Conservation (phyloP, 2,113 vertebrate species). For the Syrmaticus mikado region DNA sequence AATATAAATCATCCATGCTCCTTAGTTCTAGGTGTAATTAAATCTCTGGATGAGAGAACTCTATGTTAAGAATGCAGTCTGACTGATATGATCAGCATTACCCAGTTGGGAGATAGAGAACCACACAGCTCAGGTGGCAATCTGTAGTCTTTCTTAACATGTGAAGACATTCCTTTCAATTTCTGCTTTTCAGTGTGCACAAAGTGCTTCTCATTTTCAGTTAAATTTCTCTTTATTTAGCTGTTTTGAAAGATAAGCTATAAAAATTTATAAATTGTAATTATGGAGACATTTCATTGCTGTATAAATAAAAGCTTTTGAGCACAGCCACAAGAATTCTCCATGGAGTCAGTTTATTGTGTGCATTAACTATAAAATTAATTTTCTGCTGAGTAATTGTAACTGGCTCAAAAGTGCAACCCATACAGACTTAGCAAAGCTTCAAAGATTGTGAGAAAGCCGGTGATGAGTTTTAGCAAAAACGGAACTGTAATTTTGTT, state of each 20-base stretch:
- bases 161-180: not conserved
- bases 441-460: slow-evolving; percentile 41
- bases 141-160: not conserved
- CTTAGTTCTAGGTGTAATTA: not conserved
- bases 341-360: slow-evolving; percentile 35
- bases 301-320: slow-evolving; percentile 28
- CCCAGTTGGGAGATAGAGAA: not conserved
- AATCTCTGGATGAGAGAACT: not conserved
- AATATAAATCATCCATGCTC: not conserved
- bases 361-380: not conserved
- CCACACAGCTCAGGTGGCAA: not conserved
- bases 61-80: not conserved
- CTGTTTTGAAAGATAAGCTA: not conserved
- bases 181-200: not conserved
- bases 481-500: slow-evolving; percentile 38
- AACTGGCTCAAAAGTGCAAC: not conserved
- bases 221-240: slow-evolving; percentile 2
- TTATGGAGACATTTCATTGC: slow-evolving; percentile 1
- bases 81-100: not conserved
- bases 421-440: slow-evolving; percentile 36
- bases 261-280: slow-evolving; percentile 14
- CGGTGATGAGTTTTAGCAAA: slow-evolving; percentile 55
- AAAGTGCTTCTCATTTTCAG: not conserved
- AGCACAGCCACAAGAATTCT: not conserved
- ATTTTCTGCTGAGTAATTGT: slow-evolving; percentile 28